These are phyloP conservation scores for Rhincodon typus DNA, from an alignment of 2,797 vertebrate genomes.

Conservation along the genomic window DNA sequence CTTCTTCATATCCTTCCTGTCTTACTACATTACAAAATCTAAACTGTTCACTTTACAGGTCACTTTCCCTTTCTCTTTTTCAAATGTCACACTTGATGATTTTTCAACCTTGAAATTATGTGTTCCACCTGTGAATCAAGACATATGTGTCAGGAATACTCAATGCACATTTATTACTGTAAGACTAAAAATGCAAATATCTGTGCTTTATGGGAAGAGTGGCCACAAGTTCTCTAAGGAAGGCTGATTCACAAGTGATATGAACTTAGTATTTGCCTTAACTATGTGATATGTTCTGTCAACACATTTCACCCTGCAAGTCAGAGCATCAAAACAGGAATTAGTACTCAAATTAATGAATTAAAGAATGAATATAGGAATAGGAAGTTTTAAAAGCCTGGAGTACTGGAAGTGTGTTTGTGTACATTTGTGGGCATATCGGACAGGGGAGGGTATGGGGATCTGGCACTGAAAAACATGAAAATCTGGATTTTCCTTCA, in stretches of 20 bases:
- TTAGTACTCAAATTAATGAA: background rate
- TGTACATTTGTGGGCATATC: too few relatives aligned
- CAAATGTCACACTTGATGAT: background rate
- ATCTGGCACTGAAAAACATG: too few relatives aligned
- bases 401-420: too few relatives aligned
- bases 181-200: background rate
- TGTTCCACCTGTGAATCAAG: background rate
- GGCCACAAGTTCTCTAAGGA: background rate
- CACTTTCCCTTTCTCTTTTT: background rate
- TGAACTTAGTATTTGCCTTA: background rate
- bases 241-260: background rate
- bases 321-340: background rate
- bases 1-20: background rate
- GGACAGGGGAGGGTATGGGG: too few relatives aligned
- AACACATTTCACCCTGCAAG: background rate
- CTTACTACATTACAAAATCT: background rate
- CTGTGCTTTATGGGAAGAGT: background rate
- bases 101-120: background rate
- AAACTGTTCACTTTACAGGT: background rate
- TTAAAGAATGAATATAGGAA: background rate
- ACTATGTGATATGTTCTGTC: background rate
- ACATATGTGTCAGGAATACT: background rate
- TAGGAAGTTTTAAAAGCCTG: background rate
- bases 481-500: too few relatives aligned
- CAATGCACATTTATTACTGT: background rate